Conservation (phyloP, 2,113 vertebrate genomes). For the Ancistrus triradiatus region DNA sequence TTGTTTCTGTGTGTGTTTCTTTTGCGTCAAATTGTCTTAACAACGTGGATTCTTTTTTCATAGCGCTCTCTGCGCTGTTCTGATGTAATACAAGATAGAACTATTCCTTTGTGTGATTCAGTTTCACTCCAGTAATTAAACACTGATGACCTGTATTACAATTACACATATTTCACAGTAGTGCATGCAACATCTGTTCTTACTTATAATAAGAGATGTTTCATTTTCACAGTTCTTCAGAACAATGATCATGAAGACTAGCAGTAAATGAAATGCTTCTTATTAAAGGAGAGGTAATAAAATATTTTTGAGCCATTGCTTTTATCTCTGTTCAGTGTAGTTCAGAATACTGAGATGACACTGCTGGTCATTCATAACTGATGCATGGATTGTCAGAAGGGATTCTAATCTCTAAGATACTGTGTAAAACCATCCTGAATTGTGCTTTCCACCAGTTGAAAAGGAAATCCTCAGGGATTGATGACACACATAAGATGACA, state of each 20-base stretch:
- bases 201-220: background rate
- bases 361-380: slow-evolving; percentile 11
- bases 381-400: slow-evolving; percentile 1
- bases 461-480: background rate
- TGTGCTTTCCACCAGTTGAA: background rate
- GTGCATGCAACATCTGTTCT: slow-evolving; percentile 25
- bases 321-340: background rate
- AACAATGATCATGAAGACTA: background rate
- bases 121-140: background rate
- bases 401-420: slow-evolving; percentile 1
- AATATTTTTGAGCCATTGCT: background rate
- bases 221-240: background rate
- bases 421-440: slow-evolving; percentile 28
- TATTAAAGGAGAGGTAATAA: background rate
- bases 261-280: background rate
- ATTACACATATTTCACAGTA: slow-evolving; percentile 31
- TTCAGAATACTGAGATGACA: background rate
- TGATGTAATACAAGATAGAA: too few relatives aligned
- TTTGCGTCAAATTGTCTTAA: background rate
- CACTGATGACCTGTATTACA: slow-evolving; percentile 11
- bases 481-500: background rate
- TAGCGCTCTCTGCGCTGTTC: background rate
- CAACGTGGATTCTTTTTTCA: background rate
- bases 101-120: background rate
- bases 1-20: background rate